phyloP scores from a whole-genome alignment of 2,113 vertebrate genomes.

The Seriola dumerili region DNA sequence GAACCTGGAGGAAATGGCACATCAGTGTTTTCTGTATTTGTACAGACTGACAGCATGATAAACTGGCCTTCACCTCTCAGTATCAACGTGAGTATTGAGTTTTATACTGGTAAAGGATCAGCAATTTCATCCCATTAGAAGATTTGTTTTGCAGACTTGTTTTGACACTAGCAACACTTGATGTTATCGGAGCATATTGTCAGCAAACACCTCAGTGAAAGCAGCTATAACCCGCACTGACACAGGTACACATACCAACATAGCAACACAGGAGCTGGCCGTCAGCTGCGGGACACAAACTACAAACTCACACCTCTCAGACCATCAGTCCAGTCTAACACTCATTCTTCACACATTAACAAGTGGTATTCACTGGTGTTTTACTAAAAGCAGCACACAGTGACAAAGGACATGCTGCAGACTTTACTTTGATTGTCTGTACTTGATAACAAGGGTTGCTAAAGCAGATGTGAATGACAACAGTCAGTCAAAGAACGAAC shows the following conservation, averaged over 20 bases:
- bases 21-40: no score
- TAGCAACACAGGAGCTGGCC: no score
- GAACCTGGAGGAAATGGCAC: no score
- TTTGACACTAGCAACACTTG: not conserved
- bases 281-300: not conserved
- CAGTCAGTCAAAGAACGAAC: no score
- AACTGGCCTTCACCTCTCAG: no score
- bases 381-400: not conserved
- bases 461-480: not conserved
- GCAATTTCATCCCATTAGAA: no score
- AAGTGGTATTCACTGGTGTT: not conserved
- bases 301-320: not conserved
- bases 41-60: no score
- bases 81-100: no score
- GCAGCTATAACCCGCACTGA: not conserved
- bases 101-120: no score
- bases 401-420: not conserved
- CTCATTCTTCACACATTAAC: conserved; percentile 7
- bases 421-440: not conserved
- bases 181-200: not conserved
- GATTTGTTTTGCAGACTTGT: no score
- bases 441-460: not conserved
- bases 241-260: no score
- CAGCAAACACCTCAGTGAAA: not conserved
- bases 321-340: not conserved